Conservation (phyloP, 2,797 vertebrate species). For the Sebastes glaucus region DNA sequence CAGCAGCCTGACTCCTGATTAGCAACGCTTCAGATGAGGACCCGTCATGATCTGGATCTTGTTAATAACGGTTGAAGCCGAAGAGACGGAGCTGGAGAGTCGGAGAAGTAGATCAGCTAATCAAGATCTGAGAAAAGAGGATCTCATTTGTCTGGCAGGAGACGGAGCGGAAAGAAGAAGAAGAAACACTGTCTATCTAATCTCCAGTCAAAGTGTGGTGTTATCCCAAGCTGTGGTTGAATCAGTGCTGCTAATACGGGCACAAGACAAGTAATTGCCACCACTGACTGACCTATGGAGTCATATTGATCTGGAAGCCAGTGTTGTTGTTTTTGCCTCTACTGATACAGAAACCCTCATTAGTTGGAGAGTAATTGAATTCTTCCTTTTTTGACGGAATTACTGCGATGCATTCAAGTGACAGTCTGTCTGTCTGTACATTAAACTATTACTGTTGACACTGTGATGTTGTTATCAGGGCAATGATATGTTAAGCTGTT, state of each 20-base stretch:
- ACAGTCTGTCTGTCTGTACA: background rate
- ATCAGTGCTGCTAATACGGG: constrained; percentile 12
- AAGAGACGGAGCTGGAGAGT: background rate
- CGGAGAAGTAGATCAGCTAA: background rate
- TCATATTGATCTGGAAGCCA: constrained; percentile 47
- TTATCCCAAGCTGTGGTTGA: constrained; percentile 23
- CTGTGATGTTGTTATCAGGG: background rate
- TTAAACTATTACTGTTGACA: background rate
- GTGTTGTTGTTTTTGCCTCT: constrained; percentile 2
- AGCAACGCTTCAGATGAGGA: background rate
- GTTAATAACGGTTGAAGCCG: background rate
- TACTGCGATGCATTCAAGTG: background rate
- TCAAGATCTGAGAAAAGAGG: constrained; percentile 17
- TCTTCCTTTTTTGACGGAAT: background rate
- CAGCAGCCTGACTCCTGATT: constrained; percentile 2
- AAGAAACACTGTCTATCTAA: background rate
- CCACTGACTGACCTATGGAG: constrained; percentile 45
- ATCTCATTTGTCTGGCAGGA: constrained; percentile 29
- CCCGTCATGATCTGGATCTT: constrained; percentile 4
- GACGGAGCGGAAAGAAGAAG: background rate
- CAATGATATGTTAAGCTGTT: background rate
- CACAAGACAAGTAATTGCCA: constrained; percentile 45
- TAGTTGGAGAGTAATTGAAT: constrained; percentile 42
- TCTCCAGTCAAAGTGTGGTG: constrained; percentile 21
- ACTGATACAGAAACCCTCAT: constrained; percentile 18